Evolutionary conservation across 2,888 invertebrate species (phyloP).

Genomic region (Zhuqinia jingwanae): DNA sequence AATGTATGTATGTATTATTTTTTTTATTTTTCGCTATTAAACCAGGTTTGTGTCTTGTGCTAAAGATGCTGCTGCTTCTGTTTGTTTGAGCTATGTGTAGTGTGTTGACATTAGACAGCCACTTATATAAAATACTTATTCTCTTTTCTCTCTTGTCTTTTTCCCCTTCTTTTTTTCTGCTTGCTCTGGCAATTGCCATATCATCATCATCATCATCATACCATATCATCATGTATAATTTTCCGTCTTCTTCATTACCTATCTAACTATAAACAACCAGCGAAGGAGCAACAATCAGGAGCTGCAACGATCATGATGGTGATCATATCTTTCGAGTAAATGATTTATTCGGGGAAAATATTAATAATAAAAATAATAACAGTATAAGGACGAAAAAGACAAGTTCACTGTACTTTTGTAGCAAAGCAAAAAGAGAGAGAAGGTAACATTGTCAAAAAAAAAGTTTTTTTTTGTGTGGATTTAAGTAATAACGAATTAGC

Average conservation of each 20-base stretch:
- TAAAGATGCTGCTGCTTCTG: not conserved
- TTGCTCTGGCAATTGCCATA: not conserved
- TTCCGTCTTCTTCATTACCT: slow-evolving; percentile 27
- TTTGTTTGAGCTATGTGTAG: not conserved
- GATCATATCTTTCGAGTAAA: slow-evolving; percentile 77
- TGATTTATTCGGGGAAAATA: slow-evolving; percentile 78
- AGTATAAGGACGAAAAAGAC: slow-evolving; percentile 74
- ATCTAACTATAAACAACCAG: slow-evolving; percentile 37
- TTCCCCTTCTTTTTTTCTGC: no score
- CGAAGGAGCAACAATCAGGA: slow-evolving; percentile 58
- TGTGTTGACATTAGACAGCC: slow-evolving; percentile 32
- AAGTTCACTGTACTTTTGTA: slow-evolving; percentile 79
- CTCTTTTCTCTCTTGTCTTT: not conserved
- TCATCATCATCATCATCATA: not conserved
- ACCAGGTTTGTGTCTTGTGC: slow-evolving; percentile 21
- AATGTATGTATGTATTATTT: not conserved
- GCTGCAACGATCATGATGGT: slow-evolving; percentile 32
- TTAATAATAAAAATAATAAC: slow-evolving; percentile 66
- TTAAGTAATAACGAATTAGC: slow-evolving; percentile 43
- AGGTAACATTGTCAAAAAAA: not conserved
- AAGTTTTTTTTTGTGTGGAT: slow-evolving; percentile 15
- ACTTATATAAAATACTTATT: slow-evolving; percentile 9
- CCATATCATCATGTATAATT: not conserved
- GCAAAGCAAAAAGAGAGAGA: not conserved
- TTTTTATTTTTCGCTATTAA: slow-evolving; percentile 28